Evolutionary conservation across 2,797 vertebrate species (phyloP).

Genomic region (Tapera naevia): DNA sequence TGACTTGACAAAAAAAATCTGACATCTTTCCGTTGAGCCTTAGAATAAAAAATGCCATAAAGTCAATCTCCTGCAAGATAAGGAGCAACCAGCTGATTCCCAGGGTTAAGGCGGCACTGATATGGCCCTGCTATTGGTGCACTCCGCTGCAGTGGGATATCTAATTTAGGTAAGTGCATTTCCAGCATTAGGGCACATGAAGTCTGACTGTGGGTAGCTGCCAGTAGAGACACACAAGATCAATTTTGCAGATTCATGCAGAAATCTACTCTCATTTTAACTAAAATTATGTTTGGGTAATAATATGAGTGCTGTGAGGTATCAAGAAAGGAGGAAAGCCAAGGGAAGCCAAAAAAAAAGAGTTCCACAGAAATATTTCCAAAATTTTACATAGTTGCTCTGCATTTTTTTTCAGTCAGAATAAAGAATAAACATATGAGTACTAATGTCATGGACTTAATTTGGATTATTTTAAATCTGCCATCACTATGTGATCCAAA

Average conservation of each 20-base stretch:
- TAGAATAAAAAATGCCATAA: constrained; percentile 59
- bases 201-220: constrained; percentile 22
- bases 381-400: constrained; percentile 18
- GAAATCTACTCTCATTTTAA: constrained; percentile 37
- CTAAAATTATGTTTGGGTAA: constrained; percentile 30
- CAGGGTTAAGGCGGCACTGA: background rate
- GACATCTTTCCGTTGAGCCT: constrained; percentile 32
- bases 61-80: constrained; percentile 49
- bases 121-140: background rate
- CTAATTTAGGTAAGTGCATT: constrained; percentile 54
- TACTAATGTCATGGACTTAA: background rate
- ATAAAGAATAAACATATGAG: constrained; percentile 21
- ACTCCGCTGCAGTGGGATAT: constrained; percentile 10
- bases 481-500: background rate
- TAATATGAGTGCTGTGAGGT: constrained; percentile 25
- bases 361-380: background rate
- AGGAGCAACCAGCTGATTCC: constrained; percentile 12
- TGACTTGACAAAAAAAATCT: constrained; percentile 43
- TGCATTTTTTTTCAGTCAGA: constrained; percentile 24
- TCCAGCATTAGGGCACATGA: background rate
- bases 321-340: constrained; percentile 26
- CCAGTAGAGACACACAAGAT: constrained; percentile 37
- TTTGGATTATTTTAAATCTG: background rate
- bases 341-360: constrained; percentile 2
- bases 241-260: constrained; percentile 66